phyloP scores from a whole-genome alignment of 1,140 invertebrate species.

The Aporrectodea caliginosa region DNA sequence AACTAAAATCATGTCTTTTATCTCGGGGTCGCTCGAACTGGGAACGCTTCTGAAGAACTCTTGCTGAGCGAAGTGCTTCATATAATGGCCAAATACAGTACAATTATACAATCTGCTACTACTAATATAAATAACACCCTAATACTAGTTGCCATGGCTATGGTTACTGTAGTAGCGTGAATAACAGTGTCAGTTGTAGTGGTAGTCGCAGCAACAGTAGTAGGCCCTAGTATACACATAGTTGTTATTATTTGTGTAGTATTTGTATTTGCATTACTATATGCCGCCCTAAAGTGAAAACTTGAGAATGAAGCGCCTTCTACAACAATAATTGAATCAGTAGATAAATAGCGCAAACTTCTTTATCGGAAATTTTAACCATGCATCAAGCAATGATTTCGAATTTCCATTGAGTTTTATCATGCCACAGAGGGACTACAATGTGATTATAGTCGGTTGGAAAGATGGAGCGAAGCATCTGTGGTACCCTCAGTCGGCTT shows the following conservation, averaged over 20 bases:
- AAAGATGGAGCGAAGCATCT: constrained; percentile 19
- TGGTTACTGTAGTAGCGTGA: too few relatives aligned
- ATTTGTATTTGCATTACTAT: background rate
- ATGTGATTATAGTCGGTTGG: constrained; percentile 67
- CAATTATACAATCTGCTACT: too few relatives aligned
- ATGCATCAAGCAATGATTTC: background rate
- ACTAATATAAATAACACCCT: too few relatives aligned
- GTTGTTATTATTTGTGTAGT: background rate
- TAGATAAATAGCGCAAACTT: too few relatives aligned
- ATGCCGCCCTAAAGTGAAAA: background rate
- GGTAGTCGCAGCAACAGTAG: background rate
- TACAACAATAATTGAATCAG: background rate
- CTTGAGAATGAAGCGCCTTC: background rate
- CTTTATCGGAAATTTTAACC: background rate
- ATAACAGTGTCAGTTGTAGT: too few relatives aligned
- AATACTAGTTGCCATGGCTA: too few relatives aligned
- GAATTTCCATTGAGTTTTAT: background rate
- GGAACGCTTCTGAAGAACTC: too few relatives aligned
- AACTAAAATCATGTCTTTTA: too few relatives aligned
- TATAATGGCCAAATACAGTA: too few relatives aligned
- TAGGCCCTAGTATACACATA: too few relatives aligned
- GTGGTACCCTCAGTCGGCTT: constrained; percentile 56
- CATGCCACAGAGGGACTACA: constrained; percentile 43
- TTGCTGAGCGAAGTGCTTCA: too few relatives aligned
- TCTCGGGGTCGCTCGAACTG: too few relatives aligned